Conservation (phyloP, 2,888 invertebrate species). For the Cyrtodaria siliqua region DNA sequence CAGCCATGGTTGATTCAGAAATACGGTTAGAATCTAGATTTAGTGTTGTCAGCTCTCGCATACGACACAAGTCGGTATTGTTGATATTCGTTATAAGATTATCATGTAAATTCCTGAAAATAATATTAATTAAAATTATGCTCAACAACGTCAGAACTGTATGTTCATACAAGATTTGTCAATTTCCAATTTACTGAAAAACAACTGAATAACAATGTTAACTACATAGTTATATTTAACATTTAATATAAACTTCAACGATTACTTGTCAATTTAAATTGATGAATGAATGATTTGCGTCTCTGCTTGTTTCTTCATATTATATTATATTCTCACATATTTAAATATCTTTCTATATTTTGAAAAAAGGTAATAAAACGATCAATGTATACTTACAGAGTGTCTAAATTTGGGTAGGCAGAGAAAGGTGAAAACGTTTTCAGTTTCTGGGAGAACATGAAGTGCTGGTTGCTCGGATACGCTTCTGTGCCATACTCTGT, state of each 20-base stretch:
- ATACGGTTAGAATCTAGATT: slow-evolving; percentile 67
- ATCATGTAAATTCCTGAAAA: slow-evolving; percentile 64
- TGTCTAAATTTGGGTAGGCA: slow-evolving; percentile 31
- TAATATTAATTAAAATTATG: not conserved
- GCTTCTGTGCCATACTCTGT: slow-evolving; percentile 71
- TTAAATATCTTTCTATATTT: too few species aligned
- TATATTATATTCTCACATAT: too few species aligned
- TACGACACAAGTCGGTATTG: slow-evolving; percentile 67
- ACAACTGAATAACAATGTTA: too few species aligned
- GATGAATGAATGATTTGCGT: too few species aligned
- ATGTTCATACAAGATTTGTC: too few species aligned
- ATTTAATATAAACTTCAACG: too few species aligned
- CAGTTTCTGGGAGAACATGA: slow-evolving; percentile 7
- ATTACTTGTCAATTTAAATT: too few species aligned
- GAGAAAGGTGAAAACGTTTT: slow-evolving; percentile 35
- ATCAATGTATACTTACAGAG: too few species aligned
- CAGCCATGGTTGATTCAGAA: slow-evolving; percentile 69
- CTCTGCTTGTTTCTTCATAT: too few species aligned
- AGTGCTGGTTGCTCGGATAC: slow-evolving; percentile 52
- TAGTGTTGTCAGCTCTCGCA: slow-evolving; percentile 58
- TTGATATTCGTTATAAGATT: slow-evolving; percentile 67
- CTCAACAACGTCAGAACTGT: not conserved
- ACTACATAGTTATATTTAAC: too few species aligned
- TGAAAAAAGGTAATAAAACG: too few species aligned
- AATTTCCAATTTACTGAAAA: too few species aligned